Conservation (phyloP, 2,797 vertebrate species). For the Ptychobarbus kaznakovi region DNA sequence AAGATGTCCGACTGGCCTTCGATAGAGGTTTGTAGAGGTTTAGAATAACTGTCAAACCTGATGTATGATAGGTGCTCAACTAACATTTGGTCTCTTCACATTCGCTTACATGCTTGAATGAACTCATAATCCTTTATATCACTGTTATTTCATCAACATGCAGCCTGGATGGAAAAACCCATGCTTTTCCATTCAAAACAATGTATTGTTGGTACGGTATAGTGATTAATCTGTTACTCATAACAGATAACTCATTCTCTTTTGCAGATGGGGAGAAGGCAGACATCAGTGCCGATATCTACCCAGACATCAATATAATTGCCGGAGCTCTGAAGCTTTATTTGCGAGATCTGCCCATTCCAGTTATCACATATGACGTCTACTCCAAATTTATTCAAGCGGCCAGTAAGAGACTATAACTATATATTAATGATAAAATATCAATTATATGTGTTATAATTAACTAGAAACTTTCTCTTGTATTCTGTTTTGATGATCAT, state of each 20-base stretch:
- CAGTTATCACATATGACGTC: slow-evolving; percentile 94
- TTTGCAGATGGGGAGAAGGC: slow-evolving; percentile 93
- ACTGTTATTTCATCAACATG: slow-evolving; percentile 15
- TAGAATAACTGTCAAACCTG: slow-evolving; percentile 5
- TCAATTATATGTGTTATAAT: background rate
- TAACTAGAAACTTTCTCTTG: background rate
- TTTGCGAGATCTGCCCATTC: slow-evolving; percentile 97
- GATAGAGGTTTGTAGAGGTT: slow-evolving; percentile 87
- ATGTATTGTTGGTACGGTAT: background rate
- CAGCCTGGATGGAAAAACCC: background rate
- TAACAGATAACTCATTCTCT: slow-evolving; percentile 28
- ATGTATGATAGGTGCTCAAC: background rate
- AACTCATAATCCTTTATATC: background rate
- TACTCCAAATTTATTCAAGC: slow-evolving; percentile 97
- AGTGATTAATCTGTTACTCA: slow-evolving; percentile 3
- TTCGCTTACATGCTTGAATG: background rate
- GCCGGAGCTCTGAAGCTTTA: slow-evolving; percentile 98
- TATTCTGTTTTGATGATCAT: background rate
- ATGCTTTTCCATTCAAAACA: slow-evolving; percentile 21
- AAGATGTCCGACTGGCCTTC: slow-evolving; percentile 94
- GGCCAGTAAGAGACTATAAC: slow-evolving; percentile 85
- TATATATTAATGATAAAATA: background rate
- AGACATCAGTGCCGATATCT: slow-evolving; percentile 90
- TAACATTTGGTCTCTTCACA: background rate
- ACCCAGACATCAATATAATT: slow-evolving; percentile 98